Base-by-base conservation (phyloP, 2,888 invertebrate species). In the Athalia rosae region DNA sequence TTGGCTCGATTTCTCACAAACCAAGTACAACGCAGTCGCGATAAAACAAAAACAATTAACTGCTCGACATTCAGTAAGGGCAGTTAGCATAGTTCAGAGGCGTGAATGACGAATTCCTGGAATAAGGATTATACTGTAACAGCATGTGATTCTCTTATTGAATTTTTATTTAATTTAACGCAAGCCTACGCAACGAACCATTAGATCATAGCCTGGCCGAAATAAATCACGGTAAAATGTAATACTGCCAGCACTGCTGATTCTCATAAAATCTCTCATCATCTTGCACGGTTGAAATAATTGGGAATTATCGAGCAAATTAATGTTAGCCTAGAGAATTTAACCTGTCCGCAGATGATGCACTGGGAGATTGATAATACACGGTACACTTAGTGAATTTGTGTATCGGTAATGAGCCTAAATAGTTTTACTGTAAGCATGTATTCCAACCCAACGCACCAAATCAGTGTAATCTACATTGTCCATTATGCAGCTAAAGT, bases 401-500 rank as follows among this genome's bases (percentile, higher is more conserved):
- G 79, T 71, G 78, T 79, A 78, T 66, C 53, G 64, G 76, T 76
- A 76, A 66, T 63, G 66, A 64, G 64, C 76, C 56, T 64, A 64
- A 63, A 64, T 66, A 64, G 71, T 76, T 64, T 81, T 79, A 59
- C 62, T 80, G 71, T 81, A 59, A 64, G 76, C 56, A 76, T 78
- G 61, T 77, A 73, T 74, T 78, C 47, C 63, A 74, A 61, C 56
- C 62, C 53, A 61, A 13, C 64, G 61, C 62, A 43, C 64, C 62
- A 56, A 58, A 45, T 59, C 81, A 77, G 53, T 79, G 80, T 63
- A 80, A 81, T 76, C 66, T 66, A 47, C 64, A 77, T 79, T 79
- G 66, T 77, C 53, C 79, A 84, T 86, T 82, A 85, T 88, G 53
- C 85, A 96, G 96, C 91, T 93, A 77, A 96, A 96, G 90, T 90